Evolutionary conservation across 2,113 vertebrate genomes (phyloP), one percentile per base, ranked within the genome.

Genomic region (Helogale parvula): DNA sequence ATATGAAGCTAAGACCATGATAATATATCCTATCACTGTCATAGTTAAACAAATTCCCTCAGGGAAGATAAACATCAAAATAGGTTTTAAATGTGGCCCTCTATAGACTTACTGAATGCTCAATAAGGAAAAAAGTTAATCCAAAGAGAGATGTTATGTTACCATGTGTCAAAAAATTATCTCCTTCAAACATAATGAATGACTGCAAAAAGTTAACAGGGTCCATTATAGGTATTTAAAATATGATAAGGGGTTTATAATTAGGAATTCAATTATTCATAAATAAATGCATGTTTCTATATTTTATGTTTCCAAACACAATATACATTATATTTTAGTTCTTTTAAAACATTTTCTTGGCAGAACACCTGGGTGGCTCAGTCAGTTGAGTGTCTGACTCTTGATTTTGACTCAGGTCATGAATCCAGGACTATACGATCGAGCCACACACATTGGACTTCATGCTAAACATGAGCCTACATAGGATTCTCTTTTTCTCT

Each of bases 211-310:
- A 5, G 13, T 33, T 88, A 72, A 84, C n/a, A 69, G 68, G 88
- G 14, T 52, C 27, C 63, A 65, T 60, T 89, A 76, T 14, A 52
- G 15, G 33, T 82, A 87, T 76, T 90, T 76, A 65, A 77, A 93
- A 74, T 95, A 33, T 12, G 86, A 3, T 23, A 86, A 93, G 94
- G 69, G 1, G 12, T 74, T 91, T 95, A 50, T 85, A 96, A 88
- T 89, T 83, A 88, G 25, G 12, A 96, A 97, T 81, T 97, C 47
- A 94, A 72, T 81, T 88, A 94, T 91, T 84, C 27, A 52, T 33
- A 93, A 95, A 38, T 50, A 97, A 90, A 71, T 41, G 0, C 3
- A 60, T 80, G 13, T 23, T 87, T 97, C 19, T 25, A 94, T 63
- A 89, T 86, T 57, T 83, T 17, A 69, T 60, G 8, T 86, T 12